Conservation (phyloP, 2,888 invertebrate species). For the Tiliacea aurago region DNA sequence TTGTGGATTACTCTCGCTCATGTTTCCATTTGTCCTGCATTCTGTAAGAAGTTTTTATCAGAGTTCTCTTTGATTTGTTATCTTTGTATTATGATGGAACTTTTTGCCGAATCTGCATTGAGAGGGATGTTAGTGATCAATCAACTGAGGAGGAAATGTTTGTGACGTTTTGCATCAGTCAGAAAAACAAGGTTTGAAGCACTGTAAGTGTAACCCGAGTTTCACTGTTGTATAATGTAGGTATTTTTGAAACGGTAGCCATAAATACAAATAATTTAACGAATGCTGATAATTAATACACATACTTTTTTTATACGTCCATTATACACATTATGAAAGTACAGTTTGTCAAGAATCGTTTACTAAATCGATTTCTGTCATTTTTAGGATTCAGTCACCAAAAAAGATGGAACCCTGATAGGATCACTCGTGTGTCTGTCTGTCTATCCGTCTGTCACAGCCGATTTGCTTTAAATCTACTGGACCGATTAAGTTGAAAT, state of each 20-base stretch:
- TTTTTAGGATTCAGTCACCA: no score
- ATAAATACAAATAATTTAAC: not conserved
- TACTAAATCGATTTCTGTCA: no score
- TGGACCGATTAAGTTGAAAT: no score
- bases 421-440: no score
- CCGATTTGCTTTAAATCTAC: no score
- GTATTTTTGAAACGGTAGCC: not conserved
- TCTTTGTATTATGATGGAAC: slow-evolving; percentile 18
- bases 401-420: no score
- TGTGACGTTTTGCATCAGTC: not conserved
- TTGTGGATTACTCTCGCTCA: slow-evolving; percentile 86
- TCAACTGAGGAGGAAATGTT: not conserved
- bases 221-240: not conserved
- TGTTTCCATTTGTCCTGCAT: slow-evolving; percentile 84
- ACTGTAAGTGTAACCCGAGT: not conserved
- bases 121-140: slow-evolving; percentile 1
- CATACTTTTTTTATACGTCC: no score
- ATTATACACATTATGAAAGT: no score
- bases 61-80: slow-evolving; percentile 47
- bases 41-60: slow-evolving; percentile 59
- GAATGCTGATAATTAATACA: not conserved
- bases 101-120: slow-evolving; percentile 28
- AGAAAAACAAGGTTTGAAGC: not conserved
- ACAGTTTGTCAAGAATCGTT: no score
- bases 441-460: no score